Percentiles rank a stretch among this genome's conserved stretches.
Evolutionary conservation across 2,113 vertebrate species (phyloP).

Genomic region (Dryoscopus gambensis): DNA sequence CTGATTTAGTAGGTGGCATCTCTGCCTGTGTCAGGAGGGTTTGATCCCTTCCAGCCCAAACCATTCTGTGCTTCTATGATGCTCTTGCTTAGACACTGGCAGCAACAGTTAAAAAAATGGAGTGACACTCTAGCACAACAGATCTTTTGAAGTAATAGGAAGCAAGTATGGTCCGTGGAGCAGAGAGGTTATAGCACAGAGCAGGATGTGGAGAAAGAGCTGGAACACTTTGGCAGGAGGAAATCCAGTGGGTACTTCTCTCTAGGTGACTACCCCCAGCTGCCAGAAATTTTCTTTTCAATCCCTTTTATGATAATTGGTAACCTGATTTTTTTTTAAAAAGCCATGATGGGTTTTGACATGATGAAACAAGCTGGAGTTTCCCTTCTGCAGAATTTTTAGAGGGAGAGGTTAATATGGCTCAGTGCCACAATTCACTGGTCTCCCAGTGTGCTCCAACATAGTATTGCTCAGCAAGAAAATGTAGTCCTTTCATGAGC

Average conservation of each 20-base stretch:
- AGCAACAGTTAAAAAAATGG: neutral
- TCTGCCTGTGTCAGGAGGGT: neutral
- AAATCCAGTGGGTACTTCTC: neutral
- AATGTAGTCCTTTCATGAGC: slow-evolving; percentile 2
- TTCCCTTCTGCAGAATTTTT: slow-evolving; percentile 4
- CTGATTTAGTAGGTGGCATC: neutral
- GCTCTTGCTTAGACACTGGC: neutral
- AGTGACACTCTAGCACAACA: neutral
- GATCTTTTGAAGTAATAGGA: neutral
- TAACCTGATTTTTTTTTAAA: neutral
- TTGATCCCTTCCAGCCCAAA: neutral
- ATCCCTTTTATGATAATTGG: neutral
- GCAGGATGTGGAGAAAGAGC: neutral
- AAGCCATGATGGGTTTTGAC: neutral
- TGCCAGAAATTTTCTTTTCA: neutral
- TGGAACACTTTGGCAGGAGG: neutral
- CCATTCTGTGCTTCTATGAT: neutral
- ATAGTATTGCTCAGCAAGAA: slow-evolving; percentile 8
- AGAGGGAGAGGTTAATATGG: neutral
- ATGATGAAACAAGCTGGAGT: neutral
- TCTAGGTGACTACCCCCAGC: neutral
- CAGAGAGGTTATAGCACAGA: neutral
- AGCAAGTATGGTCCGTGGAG: neutral
- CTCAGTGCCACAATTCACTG: neutral
- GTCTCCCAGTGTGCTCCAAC: neutral